Conservation (phyloP, 2,797 vertebrate species). For the Cirrhinus molitorella region DNA sequence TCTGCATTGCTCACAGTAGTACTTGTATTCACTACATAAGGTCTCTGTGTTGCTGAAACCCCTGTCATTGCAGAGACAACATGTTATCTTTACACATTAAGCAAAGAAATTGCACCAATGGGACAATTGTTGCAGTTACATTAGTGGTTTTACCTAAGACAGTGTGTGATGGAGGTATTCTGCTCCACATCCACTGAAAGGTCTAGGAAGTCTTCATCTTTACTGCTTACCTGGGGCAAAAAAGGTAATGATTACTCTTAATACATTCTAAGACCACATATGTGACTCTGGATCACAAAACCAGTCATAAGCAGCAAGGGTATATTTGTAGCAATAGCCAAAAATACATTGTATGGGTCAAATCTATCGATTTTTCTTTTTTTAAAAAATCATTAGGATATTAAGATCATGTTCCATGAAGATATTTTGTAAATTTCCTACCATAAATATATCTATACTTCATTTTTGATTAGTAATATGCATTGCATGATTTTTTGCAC, state of each 20-base stretch:
- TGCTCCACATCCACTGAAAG: slow-evolving; percentile 94
- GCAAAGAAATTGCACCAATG: not conserved
- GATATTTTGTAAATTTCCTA: too few relatives aligned
- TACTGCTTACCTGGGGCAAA: slow-evolving; percentile 87
- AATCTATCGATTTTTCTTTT: too few relatives aligned
- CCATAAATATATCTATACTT: too few relatives aligned
- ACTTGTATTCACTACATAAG: slow-evolving; percentile 92
- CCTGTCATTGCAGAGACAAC: slow-evolving; percentile 70
- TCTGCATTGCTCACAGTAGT: slow-evolving; percentile 93
- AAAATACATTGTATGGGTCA: too few relatives aligned
- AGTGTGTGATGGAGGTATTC: slow-evolving; percentile 94
- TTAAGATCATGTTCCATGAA: too few relatives aligned
- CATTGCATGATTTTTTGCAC: too few relatives aligned
- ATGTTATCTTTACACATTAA: not conserved
- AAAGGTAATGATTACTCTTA: not conserved
- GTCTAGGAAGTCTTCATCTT: slow-evolving; percentile 94
- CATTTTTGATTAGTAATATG: too few relatives aligned
- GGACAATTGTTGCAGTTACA: not conserved
- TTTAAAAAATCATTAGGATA: too few relatives aligned
- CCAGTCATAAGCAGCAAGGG: too few relatives aligned
- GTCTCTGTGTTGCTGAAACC: slow-evolving; percentile 95
- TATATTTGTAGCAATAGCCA: too few relatives aligned
- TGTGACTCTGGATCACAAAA: too few relatives aligned
- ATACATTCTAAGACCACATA: not conserved
- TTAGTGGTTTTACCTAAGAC: slow-evolving; percentile 83